Base-by-base conservation (phyloP, 2,113 vertebrate species). In the Columba janthina region DNA sequence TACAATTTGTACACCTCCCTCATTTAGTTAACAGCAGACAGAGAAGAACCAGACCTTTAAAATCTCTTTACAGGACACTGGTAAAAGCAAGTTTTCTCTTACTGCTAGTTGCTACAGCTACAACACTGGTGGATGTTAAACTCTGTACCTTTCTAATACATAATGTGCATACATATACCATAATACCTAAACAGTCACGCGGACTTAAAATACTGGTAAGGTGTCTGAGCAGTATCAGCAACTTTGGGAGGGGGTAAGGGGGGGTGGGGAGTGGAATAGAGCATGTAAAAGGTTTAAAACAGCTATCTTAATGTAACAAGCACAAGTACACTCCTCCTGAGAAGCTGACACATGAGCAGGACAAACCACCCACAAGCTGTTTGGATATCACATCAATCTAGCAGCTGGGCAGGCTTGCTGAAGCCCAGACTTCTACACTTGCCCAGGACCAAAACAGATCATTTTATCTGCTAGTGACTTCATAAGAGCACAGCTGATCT, bases 31-130 rank as follows among this genome's bases (percentile, higher is more conserved):
- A 84, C 69, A 38, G 20, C 61, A 88, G 34, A 64, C 13, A 62
- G 81, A 82, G 38, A 51, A 93, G 85, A 85, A 76, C 5, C 42
- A 89, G 78, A 67, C 24, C 57, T 79, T 84, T 31, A 92, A 81
- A 87, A 85, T 56, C 34, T 71, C 56, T 72, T 88, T n/a, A 70
- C 42, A 56, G 11, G 6, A 15, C 26, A 24, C 42, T 71, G 31
- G 32, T 77, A 61, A 89, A 95, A 62, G 16, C 12, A 84, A 74
- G 48, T 36, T 58, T 84, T 38, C 15, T 91, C 61, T 65, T 56
- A 36, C 10, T 3, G 10, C n/a, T 42, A 10, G 44, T 10, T 61
- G n/a, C 48, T 69, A 54, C 16, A 70, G 31, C 61, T 81, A 21
- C 6, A 86, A 32, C 15, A 28, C 18, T 31, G 54, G 34, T 64